A percentile compares a stretch with the other conserved stretches of the same genome.
These are phyloP conservation scores for Conistra vaccinii DNA, from an alignment of 2,888 invertebrate species.

Conservation along the genomic window DNA sequence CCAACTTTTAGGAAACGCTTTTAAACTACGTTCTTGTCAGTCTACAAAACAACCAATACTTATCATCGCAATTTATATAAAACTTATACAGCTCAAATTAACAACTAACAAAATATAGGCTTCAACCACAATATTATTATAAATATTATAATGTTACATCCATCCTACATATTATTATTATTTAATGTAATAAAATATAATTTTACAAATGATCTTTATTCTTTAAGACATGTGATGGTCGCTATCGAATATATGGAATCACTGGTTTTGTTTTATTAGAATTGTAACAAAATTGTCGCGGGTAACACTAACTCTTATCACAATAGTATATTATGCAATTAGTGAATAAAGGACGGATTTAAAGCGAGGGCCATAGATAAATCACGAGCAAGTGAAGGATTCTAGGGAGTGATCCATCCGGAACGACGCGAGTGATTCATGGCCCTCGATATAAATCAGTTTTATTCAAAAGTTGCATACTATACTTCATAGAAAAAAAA, in stretches of 20 bases:
- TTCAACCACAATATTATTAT: neutral
- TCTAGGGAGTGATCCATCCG: no score
- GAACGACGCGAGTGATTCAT: no score
- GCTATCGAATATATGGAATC: constrained; percentile 38
- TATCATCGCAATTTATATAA: constrained; percentile 9
- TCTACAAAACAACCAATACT: constrained; percentile 10
- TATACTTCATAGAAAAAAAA: no score
- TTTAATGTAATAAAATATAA: constrained; percentile 45
- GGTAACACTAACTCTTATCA: neutral
- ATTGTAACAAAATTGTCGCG: constrained; percentile 40
- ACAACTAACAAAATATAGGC: constrained; percentile 18
- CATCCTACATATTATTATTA: constrained; percentile 24
- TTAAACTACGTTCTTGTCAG: constrained; percentile 11
- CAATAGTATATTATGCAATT: no score
- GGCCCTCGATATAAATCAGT: no score
- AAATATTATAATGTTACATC: neutral
- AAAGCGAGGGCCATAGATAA: no score
- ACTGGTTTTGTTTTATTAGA: constrained; percentile 30
- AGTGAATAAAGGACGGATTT: no score
- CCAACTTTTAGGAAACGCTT: no score
- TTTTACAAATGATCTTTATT: constrained; percentile 22
- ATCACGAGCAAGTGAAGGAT: no score
- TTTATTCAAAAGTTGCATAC: no score
- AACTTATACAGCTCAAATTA: constrained; percentile 23
- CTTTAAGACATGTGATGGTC: constrained; percentile 26